Evolutionary conservation across 1,140 invertebrate species (phyloP).

Genomic region (Bemisia tabaci): DNA sequence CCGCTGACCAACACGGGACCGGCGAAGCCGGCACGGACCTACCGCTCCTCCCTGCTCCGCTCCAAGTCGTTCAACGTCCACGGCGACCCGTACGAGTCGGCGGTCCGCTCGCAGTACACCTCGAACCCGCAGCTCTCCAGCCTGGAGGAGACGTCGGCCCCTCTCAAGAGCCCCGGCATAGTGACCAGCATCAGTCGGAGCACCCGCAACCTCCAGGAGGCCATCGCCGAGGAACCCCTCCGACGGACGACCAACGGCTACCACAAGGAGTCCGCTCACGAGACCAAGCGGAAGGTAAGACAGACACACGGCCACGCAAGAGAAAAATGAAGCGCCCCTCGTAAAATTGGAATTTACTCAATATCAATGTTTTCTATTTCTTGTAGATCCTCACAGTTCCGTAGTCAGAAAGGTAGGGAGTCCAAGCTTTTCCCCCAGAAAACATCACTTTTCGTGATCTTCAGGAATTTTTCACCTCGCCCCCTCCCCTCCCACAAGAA

Average conservation of each 20-base stretch:
- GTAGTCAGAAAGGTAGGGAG: too few relatives aligned
- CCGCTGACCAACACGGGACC: slow-evolving; percentile 37
- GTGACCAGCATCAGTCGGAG: slow-evolving; percentile 68
- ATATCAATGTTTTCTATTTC: too few relatives aligned
- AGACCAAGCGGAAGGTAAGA: slow-evolving; percentile 43
- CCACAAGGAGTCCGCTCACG: slow-evolving; percentile 19
- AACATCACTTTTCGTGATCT: too few relatives aligned
- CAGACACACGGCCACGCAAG: too few relatives aligned
- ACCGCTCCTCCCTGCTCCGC: slow-evolving; percentile 52
- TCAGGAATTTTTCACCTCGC: too few relatives aligned
- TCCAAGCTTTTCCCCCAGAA: too few relatives aligned
- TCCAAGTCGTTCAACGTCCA: slow-evolving; percentile 78
- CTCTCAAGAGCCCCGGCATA: slow-evolving; percentile 67
- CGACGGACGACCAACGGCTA: slow-evolving; percentile 27
- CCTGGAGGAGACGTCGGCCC: slow-evolving; percentile 48
- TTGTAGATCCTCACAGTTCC: too few relatives aligned
- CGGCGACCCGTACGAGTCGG: slow-evolving; percentile 25
- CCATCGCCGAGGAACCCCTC: slow-evolving; percentile 24
- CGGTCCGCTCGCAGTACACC: slow-evolving; percentile 41
- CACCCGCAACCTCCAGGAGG: slow-evolving; percentile 45
- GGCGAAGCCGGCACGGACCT: slow-evolving; percentile 55
- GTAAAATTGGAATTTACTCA: too few relatives aligned
- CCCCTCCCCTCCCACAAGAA: too few relatives aligned
- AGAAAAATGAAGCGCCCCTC: too few relatives aligned
- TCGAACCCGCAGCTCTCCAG: slow-evolving; percentile 58